Evolutionary conservation across 2,888 invertebrate species (phyloP).

Genomic region (Agonum fuliginosum): DNA sequence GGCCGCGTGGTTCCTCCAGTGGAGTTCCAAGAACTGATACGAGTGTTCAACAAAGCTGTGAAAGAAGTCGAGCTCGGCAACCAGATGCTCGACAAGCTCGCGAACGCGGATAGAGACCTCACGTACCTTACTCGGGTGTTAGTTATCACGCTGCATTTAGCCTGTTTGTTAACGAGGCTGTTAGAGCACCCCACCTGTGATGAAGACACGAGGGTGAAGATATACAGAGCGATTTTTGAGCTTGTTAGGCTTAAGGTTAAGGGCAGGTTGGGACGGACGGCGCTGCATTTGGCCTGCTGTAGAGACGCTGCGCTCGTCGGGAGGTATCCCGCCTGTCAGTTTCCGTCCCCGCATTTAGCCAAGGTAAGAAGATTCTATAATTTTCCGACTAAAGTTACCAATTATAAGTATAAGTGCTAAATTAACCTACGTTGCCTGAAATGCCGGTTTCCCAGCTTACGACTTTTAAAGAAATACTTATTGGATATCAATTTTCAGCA

Average conservation of each 20-base stretch:
- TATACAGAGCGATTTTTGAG: constrained; percentile 84
- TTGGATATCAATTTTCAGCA: not conserved
- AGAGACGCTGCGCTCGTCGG: constrained; percentile 83
- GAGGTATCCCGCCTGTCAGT: constrained; percentile 81
- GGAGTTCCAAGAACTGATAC: constrained; percentile 86
- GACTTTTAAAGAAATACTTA: no score
- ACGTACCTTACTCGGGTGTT: constrained; percentile 88
- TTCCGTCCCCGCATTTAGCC: constrained; percentile 82
- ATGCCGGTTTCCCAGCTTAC: no score
- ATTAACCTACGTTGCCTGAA: no score
- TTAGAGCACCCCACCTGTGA: constrained; percentile 72
- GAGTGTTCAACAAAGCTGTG: constrained; percentile 89
- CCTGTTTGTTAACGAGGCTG: constrained; percentile 83
- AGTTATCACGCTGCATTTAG: constrained; percentile 89
- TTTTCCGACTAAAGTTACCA: no score
- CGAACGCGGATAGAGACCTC: constrained; percentile 82
- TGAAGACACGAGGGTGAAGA: constrained; percentile 73
- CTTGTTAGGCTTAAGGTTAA: constrained; percentile 82
- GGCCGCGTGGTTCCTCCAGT: constrained; percentile 87
- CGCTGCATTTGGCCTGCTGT: constrained; percentile 89
- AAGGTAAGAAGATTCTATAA: constrained; percentile 70
- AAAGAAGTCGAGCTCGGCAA: constrained; percentile 82
- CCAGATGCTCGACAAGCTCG: constrained; percentile 76
- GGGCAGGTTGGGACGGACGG: constrained; percentile 80
- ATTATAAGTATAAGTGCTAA: no score